These are phyloP conservation scores for Schizotus pectinicornis DNA, from an alignment of 2,888 invertebrate genomes.

Conservation along the genomic window DNA sequence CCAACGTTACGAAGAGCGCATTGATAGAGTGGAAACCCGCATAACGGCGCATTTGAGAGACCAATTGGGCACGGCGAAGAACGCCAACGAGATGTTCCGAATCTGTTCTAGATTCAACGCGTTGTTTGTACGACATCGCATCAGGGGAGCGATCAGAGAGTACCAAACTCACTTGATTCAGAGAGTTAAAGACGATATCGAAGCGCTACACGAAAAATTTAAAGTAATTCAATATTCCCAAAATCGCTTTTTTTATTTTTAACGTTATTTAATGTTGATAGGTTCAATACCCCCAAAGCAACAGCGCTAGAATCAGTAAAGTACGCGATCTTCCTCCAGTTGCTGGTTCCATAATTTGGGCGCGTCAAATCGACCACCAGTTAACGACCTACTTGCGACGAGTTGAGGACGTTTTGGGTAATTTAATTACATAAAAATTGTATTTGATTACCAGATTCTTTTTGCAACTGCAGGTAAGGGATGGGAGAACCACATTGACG, in stretches of 20 bases:
- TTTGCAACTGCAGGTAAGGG: constrained; percentile 87
- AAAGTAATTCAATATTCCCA: constrained; percentile 62
- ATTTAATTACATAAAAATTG: constrained; percentile 26
- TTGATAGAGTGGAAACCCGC: constrained; percentile 96
- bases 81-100: constrained; percentile 99
- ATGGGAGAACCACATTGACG: constrained; percentile 99
- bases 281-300: constrained; percentile 95
- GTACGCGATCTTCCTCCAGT: constrained; percentile 96
- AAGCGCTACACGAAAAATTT: constrained; percentile 96
- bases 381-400: constrained; percentile 93
- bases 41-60: constrained; percentile 97
- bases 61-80: constrained; percentile 97
- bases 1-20: constrained; percentile 95
- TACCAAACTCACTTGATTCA: constrained; percentile 99
- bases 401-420: constrained; percentile 97
- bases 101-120: constrained; percentile 99
- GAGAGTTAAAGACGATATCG: constrained; percentile 98
- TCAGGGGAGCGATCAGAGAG: constrained; percentile 97
- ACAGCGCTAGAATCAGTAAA: constrained; percentile 88
- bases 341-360: constrained; percentile 99
- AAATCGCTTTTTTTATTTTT: constrained; percentile 22
- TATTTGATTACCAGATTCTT: too few relatives aligned
- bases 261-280: constrained; percentile 47
- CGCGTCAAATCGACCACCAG: constrained; percentile 97
- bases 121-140: constrained; percentile 97